phyloP scores from a whole-genome alignment of 2,888 invertebrate species.

The Heteropelma amictum region DNA sequence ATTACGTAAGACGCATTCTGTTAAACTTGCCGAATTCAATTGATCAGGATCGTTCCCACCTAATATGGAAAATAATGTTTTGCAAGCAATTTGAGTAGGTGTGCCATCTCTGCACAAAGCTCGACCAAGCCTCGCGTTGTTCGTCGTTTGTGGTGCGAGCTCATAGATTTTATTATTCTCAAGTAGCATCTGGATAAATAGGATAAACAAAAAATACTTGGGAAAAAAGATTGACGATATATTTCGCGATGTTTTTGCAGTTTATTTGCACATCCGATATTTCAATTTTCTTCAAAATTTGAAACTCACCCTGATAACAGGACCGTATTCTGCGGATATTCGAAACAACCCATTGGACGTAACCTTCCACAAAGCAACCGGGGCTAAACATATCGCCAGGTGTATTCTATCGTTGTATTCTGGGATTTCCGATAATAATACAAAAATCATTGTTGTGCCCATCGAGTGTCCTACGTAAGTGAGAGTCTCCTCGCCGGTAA shows the following conservation, averaged over 20 bases:
- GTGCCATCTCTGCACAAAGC: conserved; percentile 35
- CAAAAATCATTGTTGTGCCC: conserved; percentile 87
- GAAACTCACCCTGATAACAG: neutral
- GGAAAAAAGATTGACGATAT: neutral
- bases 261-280: no score
- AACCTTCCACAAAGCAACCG: conserved; percentile 44
- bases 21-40: conserved; percentile 41
- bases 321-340: neutral
- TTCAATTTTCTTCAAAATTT: no score
- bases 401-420: conserved; percentile 83
- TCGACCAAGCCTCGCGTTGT: conserved; percentile 4
- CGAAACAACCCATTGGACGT: neutral
- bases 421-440: conserved; percentile 82
- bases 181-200: conserved; percentile 6
- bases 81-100: conserved; percentile 37
- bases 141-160: conserved; percentile 23
- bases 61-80: neutral
- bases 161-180: conserved; percentile 24
- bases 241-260: neutral
- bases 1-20: no score
- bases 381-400: conserved; percentile 79
- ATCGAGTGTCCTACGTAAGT: conserved; percentile 94
- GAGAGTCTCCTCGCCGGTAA: conserved; percentile 79
- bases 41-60: conserved; percentile 43
- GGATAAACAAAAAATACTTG: neutral